A percentile compares a stretch with the other conserved stretches of the same genome.
phyloP scores from a whole-genome alignment of 2,113 vertebrate species.

The Acanthisitta chloris region DNA sequence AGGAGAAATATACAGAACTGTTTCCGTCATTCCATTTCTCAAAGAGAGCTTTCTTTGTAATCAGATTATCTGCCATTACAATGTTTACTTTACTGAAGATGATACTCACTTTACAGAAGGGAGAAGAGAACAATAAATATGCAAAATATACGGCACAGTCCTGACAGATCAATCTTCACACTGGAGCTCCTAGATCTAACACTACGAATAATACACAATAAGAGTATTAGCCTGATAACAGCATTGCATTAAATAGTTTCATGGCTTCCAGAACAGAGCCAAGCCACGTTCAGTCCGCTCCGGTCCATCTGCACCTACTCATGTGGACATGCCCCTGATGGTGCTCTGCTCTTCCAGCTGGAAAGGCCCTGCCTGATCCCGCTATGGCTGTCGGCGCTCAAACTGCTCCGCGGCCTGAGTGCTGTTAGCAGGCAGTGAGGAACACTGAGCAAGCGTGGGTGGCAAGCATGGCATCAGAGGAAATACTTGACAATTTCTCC shows the following conservation, averaged over 20 bases:
- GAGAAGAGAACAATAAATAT: neutral
- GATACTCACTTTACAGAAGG: neutral
- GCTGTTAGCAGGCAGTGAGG: neutral
- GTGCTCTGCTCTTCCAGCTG: neutral
- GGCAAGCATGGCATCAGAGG: slow-evolving; percentile 13
- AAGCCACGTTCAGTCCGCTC: neutral
- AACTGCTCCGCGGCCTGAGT: neutral
- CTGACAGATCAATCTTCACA: neutral
- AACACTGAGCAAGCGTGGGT: neutral
- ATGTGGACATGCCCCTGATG: slow-evolving; percentile 21
- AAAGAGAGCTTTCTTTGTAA: neutral
- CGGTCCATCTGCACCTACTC: slow-evolving; percentile 21
- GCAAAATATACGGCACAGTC: neutral
- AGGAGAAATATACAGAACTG: neutral
- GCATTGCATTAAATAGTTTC: neutral
- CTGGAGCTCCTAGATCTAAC: neutral
- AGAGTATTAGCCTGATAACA: neutral
- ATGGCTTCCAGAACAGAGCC: neutral
- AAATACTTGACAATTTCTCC: slow-evolving; percentile 53
- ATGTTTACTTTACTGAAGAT: neutral
- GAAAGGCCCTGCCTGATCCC: neutral
- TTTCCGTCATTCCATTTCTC: neutral
- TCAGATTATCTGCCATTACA: neutral
- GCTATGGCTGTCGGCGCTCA: neutral
- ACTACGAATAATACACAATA: neutral